A percentile compares a stretch with the other conserved stretches of the same genome.
Conservation (phyloP, 2,113 vertebrate species). For the Danio rerio region DNA sequence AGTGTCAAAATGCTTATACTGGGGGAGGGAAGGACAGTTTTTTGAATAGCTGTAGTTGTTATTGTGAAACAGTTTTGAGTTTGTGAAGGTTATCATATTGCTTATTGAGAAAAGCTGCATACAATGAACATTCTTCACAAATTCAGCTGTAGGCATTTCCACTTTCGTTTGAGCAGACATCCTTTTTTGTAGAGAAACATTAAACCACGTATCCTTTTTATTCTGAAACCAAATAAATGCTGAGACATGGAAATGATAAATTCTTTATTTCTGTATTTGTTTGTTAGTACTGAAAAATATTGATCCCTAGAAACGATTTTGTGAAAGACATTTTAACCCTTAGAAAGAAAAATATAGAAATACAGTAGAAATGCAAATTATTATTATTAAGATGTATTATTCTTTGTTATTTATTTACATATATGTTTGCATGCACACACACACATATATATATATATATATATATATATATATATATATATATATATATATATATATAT, state of each 20-base stretch:
- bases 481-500: too few relatives aligned
- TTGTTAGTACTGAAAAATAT: neutral
- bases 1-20: too few relatives aligned
- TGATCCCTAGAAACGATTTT: neutral
- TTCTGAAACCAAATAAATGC: slow-evolving; percentile 27
- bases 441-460: too few relatives aligned
- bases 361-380: neutral
- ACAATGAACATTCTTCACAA: neutral
- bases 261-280: neutral
- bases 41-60: neutral
- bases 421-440: too few relatives aligned
- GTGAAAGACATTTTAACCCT: neutral
- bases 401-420: too few relatives aligned
- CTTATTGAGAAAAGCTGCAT: neutral
- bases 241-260: neutral
- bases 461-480: too few relatives aligned
- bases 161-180: neutral
- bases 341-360: neutral
- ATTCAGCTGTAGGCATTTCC: slow-evolving; percentile 19
- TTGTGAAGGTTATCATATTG: neutral
- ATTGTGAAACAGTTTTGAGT: neutral
- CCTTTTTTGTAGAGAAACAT: neutral
- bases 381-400: neutral
- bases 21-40: too few relatives aligned
- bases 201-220: neutral